Evolutionary conservation across 92 coral and sea anemone species (phyloP), one percentile per base, ranked within the genome.

Genomic region (Actinostola sp.): DNA sequence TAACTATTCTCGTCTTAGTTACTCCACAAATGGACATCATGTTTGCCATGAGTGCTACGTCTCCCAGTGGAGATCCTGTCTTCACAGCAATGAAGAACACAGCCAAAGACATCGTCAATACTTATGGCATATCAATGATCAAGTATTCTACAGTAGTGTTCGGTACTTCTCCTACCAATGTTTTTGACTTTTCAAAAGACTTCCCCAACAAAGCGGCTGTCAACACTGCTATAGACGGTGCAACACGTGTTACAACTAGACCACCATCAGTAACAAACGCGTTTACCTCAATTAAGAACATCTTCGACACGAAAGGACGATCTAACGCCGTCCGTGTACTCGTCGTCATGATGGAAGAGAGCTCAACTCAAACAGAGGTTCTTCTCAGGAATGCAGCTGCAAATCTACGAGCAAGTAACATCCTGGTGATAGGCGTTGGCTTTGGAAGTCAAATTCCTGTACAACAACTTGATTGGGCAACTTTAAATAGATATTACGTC

Each of bases 41-140:
- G 56, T 71, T 71, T 42, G 77, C 77, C 14, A 71, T 71, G 66
- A 71, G 77, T 53, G 77, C 77, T 13, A 71, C 77, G 1, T 71
- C 77, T 17, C 25, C 77, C 10, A 43, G 48, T 44, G 77, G 64
- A 15, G 55, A 16, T 15, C 54, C 42, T 10, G 77, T 39, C 7
- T 71, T 71, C 29, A 44, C 66, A 35, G 39, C 32, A 1, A 71
- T 71, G 77, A 71, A 71, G 48, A 57, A 71, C 19, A 71, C 77
- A 25, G 77, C 77, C 43, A 71, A 71, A 39, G 62, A 71, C 7
- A 57, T 71, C 32, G 77, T 71, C 55, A 55, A 39, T 16, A 57
- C 60, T 12, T 57, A 71, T 45, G 77, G 77, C 33, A 55, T 57
- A 41, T 27, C 66, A 2, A 24, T 26, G 14, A 71, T 55, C 66